Percentiles rank a stretch among this genome's conserved stretches.
Conservation (phyloP, 2,888 invertebrate species). For the Dichetophora obliterata region DNA sequence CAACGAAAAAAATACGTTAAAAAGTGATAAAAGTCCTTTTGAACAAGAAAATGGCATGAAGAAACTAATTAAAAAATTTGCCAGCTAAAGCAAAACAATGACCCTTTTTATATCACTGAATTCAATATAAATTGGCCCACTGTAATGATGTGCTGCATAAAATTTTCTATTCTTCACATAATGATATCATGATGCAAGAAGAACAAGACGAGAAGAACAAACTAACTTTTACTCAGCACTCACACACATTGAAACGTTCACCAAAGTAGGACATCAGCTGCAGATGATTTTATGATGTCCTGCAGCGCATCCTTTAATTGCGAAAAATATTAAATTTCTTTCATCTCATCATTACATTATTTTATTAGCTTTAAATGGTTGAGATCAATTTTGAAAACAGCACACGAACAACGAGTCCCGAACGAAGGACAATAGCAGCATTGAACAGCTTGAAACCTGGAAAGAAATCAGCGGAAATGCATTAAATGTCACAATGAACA, state of each 20-base stretch:
- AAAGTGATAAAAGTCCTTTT: too few species aligned
- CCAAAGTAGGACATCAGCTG: conserved; percentile 29
- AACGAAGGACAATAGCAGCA: neutral
- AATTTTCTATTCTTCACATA: neutral
- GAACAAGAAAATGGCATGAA: too few species aligned
- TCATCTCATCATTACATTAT: neutral
- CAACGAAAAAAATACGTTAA: too few species aligned
- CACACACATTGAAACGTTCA: neutral
- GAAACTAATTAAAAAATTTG: too few species aligned
- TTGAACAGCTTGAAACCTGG: neutral
- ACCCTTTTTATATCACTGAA: too few species aligned
- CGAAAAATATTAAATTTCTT: conserved; percentile 31
- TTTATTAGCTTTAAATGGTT: neutral
- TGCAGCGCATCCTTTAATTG: conserved; percentile 24
- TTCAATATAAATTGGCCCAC: neutral
- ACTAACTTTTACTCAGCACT: neutral
- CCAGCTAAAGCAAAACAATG: too few species aligned
- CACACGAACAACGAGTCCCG: neutral
- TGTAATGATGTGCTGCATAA: neutral
- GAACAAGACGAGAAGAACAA: neutral
- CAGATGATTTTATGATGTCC: conserved; percentile 23
- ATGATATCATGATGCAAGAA: neutral
- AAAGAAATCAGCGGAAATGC: conserved; percentile 44
- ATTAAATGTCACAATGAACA: conserved; percentile 45
- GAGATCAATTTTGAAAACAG: neutral